Conservation (phyloP, 2,113 vertebrate species). For the Sinocyclocheilus anophthalmus region DNA sequence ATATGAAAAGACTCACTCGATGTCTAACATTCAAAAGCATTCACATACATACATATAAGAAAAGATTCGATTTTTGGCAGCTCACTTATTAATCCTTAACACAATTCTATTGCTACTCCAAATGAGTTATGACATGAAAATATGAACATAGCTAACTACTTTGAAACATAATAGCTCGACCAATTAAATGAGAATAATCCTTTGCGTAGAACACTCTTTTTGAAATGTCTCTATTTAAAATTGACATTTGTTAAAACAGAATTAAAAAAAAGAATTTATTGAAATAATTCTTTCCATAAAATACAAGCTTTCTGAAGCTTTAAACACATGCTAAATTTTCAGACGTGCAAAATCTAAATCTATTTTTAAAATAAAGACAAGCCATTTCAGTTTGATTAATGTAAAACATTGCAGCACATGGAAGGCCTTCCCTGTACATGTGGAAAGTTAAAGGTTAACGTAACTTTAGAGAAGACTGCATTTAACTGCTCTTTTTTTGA, state of each 20-base stretch:
- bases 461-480: not conserved
- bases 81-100: not conserved
- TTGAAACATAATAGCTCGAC: not conserved
- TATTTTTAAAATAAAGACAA: constrained; percentile 27
- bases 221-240: not conserved
- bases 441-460: constrained; percentile 2
- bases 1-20: constrained; percentile 18
- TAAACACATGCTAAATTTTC: constrained; percentile 37
- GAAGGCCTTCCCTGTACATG: not conserved
- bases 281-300: not conserved
- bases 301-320: constrained; percentile 14
- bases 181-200: not conserved
- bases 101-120: not conserved
- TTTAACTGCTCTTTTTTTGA: not conserved
- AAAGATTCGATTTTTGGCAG: not conserved
- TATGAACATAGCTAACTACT: not conserved
- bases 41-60: constrained; percentile 19
- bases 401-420: not conserved
- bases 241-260: constrained; percentile 34
- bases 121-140: not conserved
- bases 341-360: constrained; percentile 28
- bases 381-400: not conserved
- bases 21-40: constrained; percentile 48
- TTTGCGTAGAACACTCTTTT: not conserved
- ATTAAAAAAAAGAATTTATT: not conserved